Evolutionary conservation across 2,888 invertebrate species (phyloP).

Genomic region (Arenicola marina): DNA sequence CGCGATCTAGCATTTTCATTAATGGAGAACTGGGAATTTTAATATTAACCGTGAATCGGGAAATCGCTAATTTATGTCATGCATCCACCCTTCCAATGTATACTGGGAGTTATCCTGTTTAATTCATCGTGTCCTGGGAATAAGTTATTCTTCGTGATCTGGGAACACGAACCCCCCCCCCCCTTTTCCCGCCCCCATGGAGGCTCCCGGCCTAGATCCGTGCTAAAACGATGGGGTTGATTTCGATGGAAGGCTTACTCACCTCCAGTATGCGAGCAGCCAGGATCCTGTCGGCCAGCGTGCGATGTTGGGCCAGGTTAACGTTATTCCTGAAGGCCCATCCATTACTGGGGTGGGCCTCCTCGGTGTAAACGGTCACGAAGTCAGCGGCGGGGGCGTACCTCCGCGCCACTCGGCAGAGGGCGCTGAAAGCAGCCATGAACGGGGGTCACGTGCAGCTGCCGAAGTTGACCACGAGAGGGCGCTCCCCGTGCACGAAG

Average conservation of each 20-base stretch:
- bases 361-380: conserved; percentile 49
- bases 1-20: no score
- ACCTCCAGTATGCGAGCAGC: conserved; percentile 38
- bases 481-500: conserved; percentile 30
- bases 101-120: no score
- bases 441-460: conserved; percentile 55
- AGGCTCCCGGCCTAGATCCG: no score
- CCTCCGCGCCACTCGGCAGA: conserved; percentile 39
- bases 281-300: conserved; percentile 35
- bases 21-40: no score
- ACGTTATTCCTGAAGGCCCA: conserved; percentile 46
- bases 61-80: no score
- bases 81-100: no score
- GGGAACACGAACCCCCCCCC: no score
- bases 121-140: no score
- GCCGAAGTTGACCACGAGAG: conserved; percentile 51
- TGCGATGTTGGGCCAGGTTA: conserved; percentile 37
- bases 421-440: conserved; percentile 42
- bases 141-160: no score
- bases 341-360: conserved; percentile 49
- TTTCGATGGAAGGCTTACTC: conserved; percentile 12
- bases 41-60: no score
- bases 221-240: no score
- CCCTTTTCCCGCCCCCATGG: no score
- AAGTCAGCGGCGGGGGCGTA: conserved; percentile 44